Percentiles rank a stretch among this genome's conserved stretches.
These are phyloP conservation scores for Bombylius discolor DNA, from an alignment of 2,888 invertebrate genomes.

Conservation along the genomic window DNA sequence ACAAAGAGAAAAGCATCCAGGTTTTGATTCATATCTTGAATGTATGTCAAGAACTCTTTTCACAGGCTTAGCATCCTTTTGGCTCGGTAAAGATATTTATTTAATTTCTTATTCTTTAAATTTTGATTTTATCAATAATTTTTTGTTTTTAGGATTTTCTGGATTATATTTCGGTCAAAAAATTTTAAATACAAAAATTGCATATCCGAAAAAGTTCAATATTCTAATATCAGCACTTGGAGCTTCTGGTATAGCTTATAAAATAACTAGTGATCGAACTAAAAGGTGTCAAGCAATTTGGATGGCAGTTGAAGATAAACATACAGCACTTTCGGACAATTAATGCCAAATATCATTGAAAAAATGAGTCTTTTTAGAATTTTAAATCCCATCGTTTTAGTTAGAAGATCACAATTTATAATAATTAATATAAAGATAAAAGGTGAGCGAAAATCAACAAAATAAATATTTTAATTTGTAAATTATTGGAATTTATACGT, in stretches of 20 bases:
- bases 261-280: slow-evolving; percentile 31
- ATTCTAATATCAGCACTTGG: slow-evolving; percentile 31
- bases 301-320: slow-evolving; percentile 37
- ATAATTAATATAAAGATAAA: too few relatives aligned
- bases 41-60: slow-evolving; percentile 38
- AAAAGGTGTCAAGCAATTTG: slow-evolving; percentile 38
- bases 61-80: slow-evolving; percentile 36
- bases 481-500: too few relatives aligned
- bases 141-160: slow-evolving; percentile 30
- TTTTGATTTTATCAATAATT: slow-evolving; percentile 7
- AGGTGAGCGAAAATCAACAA: too few relatives aligned
- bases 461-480: too few relatives aligned
- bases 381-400: neutral
- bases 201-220: slow-evolving; percentile 29
- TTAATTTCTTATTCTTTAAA: slow-evolving; percentile 3
- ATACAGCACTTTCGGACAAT: slow-evolving; percentile 32
- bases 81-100: slow-evolving; percentile 28
- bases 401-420: too few relatives aligned
- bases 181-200: slow-evolving; percentile 27
- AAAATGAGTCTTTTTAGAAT: slow-evolving; percentile 3
- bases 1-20: slow-evolving; percentile 36
- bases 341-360: slow-evolving; percentile 17
- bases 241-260: slow-evolving; percentile 30
- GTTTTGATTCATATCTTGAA: slow-evolving; percentile 37
- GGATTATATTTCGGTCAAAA: slow-evolving; percentile 36